Base-by-base conservation (phyloP, 2,888 invertebrate genomes). In the Linnaemya tessellans region DNA sequence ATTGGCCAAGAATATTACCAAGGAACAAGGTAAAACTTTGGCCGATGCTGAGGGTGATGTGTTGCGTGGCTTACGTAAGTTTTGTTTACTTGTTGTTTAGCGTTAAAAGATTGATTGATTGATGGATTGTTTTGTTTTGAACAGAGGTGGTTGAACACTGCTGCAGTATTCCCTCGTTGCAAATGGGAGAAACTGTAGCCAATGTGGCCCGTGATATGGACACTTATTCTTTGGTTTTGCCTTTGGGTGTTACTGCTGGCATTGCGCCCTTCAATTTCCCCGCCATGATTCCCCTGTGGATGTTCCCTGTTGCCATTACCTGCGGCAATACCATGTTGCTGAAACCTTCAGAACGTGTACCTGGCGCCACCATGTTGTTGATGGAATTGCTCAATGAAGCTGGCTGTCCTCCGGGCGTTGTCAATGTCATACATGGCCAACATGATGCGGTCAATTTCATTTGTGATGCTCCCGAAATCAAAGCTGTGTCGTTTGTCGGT, bases 201-300 rank as follows among this genome's bases (percentile, higher is more conserved):
- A 95, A 95, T 87, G 90, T 92, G 46, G 96, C 99, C 7, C 98
- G 97, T 89, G 97, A 99, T 91, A 98, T 99, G 98, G 99, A 99
- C 93, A 98, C 98, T 0, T 95, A 97, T 88, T 97, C 98, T 11
- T 97, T 97, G 92, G 96, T 98, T 88, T 93, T 97, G 64, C 99
- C 99, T 0, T 93, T 99, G 1, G 99, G 99, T 56, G 92, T 93
- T 4, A 96, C 96, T 41, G 97, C 96, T 90, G 98, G 99, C 67
- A 98, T 99, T 89, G 97, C 98, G n/a, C 99, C 99, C 0, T 99
- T 99, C 93, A 99, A 99, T 93, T 99, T 99, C 93, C 99, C 99
- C 0, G 99, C 99, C 41, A 99, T 99, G 99, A 98, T 99, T 88
- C 99, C 99, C 0, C 94, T 99, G 5, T 99, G 99, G 99, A 97